phyloP scores from a whole-genome alignment of 1,140 invertebrate species.

The Phocides pigmalion region DNA sequence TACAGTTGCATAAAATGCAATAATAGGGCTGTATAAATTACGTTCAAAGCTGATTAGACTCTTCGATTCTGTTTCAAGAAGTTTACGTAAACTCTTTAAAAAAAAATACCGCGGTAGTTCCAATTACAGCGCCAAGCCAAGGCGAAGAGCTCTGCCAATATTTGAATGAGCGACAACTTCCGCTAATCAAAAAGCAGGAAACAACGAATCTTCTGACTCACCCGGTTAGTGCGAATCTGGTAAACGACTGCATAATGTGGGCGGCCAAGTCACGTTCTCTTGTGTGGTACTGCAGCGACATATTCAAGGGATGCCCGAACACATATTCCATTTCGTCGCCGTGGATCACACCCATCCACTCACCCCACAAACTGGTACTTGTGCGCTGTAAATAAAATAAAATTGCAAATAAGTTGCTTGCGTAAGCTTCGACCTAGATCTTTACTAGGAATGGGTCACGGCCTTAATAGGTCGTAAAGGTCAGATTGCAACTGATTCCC shows the following conservation, averaged over 20 bases:
- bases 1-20: neutral
- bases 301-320: slow-evolving; percentile 96
- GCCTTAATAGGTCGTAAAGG: slow-evolving; percentile 30
- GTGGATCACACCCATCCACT: slow-evolving; percentile 99
- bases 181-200: slow-evolving; percentile 26
- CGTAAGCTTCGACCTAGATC: slow-evolving; percentile 29
- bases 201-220: slow-evolving; percentile 80
- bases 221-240: slow-evolving; percentile 94
- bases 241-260: slow-evolving; percentile 94
- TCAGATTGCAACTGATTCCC: slow-evolving; percentile 19
- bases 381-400: slow-evolving; percentile 89
- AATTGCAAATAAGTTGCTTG: slow-evolving; percentile 31
- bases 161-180: slow-evolving; percentile 22
- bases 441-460: slow-evolving; percentile 29
- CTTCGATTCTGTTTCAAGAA: neutral
- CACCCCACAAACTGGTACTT: slow-evolving; percentile 94
- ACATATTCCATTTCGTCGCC: slow-evolving; percentile 98
- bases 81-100: slow-evolving; percentile 19
- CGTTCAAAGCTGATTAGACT: slow-evolving; percentile 2
- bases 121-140: slow-evolving; percentile 13
- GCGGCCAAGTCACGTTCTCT: slow-evolving; percentile 92
- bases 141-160: slow-evolving; percentile 21
- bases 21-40: slow-evolving; percentile 15
- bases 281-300: slow-evolving; percentile 91
- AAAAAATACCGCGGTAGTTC: slow-evolving; percentile 21